Base-by-base conservation (phyloP, 1,140 invertebrate species). In the Neodiprion pinetum region DNA sequence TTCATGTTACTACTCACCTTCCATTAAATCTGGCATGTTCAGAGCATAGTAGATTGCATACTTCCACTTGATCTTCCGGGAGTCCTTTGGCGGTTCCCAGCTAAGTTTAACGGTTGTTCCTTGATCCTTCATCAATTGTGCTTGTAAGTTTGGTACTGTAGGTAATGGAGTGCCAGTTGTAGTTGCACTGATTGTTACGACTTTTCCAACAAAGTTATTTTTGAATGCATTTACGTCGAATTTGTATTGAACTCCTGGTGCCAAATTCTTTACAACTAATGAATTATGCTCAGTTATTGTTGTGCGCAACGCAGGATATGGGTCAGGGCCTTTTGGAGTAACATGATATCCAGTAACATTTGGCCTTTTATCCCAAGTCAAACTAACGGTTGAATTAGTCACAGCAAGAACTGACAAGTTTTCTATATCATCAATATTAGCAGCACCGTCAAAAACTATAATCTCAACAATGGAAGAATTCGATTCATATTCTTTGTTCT, bases 1-100 rank as follows among this genome's bases (percentile, higher is more conserved):
- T 21, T 21, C 17, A 21, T 21, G 17, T 21, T 21, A 21, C 1
- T 72, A 78, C 69, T 82, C 81, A 91, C 90, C 83, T 85, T 89
- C 82, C 40, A 90, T 89, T 11, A 91, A 78, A 17, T 90, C 84
- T 7, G 82, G 78, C 76, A 88, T 88, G 10, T 84, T 88, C 0
- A 88, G 80, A 0, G 89, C 91, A 80, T 93, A 93, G 85, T 93
- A 91, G 28, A 95, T 88, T 28, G 92, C 92, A 80, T 95, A 94
- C 7, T 89, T 80, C 90, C 92, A 92, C 49, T 90, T 88, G 11
- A 88, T 83, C 72, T 90, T 91, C 23, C 88, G 82, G 0, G 84
- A 80, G 66, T 88, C 89, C 28, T 89, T 90, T 0, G 93, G 92
- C 11, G 89, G 85, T 17, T 90, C 86, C 94, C 94, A 95, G 12